Evolutionary conservation across 92 coral and sea anemone species (phyloP).

Genomic region (Bergia sp.): DNA sequence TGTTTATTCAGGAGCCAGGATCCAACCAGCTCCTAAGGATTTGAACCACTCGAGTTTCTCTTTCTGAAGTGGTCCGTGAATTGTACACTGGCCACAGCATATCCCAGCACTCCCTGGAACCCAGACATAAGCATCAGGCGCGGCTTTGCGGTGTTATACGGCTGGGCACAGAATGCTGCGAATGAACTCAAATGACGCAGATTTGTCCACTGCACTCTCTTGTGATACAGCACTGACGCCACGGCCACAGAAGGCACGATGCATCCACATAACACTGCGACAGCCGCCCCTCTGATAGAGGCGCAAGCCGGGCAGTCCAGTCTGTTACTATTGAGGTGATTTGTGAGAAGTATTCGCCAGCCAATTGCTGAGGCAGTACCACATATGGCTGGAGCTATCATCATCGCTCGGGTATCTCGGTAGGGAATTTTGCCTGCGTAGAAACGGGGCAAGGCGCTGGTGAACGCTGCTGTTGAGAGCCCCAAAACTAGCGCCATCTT

Average conservation of each 20-base stretch:
- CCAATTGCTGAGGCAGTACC: conserved; percentile 61
- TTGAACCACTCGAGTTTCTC: background rate
- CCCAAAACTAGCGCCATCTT: conserved; percentile 39
- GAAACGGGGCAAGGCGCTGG: conserved; percentile 37
- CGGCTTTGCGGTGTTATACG: conserved; percentile 60
- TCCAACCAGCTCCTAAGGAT: background rate
- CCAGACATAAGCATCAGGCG: conserved; percentile 63
- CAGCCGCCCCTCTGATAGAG: conserved; percentile 66
- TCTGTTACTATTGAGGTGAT: conserved; percentile 51
- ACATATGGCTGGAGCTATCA: conserved; percentile 64
- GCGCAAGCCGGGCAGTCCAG: conserved; percentile 79
- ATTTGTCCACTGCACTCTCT: conserved; percentile 35
- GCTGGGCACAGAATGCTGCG: conserved; percentile 60
- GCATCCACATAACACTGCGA: conserved; percentile 66
- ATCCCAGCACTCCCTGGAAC: conserved; percentile 72
- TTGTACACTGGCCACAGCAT: conserved; percentile 73
- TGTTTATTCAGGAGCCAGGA: too few species aligned
- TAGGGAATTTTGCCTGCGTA: conserved; percentile 28
- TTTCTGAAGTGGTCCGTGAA: conserved; percentile 57
- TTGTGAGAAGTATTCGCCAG: conserved; percentile 66
- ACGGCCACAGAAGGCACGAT: conserved; percentile 63
- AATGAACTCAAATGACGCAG: conserved; percentile 36
- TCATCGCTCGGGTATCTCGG: conserved; percentile 36
- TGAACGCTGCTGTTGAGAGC: conserved; percentile 10
- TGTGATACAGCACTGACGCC: conserved; percentile 59